A percentile compares a stretch with the other conserved stretches of the same genome.
Conservation (phyloP, 2,113 vertebrate species). For the Equus quagga region DNA sequence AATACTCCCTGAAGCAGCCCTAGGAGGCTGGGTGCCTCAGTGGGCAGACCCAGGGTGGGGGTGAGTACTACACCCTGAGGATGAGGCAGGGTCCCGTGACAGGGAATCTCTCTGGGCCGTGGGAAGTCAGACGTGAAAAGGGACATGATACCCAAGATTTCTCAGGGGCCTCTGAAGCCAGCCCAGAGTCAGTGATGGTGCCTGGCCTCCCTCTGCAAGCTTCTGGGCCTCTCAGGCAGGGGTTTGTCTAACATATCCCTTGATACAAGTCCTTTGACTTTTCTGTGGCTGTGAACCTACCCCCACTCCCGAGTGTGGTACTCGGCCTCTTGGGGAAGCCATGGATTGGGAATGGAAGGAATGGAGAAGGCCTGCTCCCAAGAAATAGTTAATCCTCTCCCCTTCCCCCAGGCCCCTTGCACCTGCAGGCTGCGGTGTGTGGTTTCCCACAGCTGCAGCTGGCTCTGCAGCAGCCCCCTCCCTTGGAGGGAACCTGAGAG, state of each 20-base stretch:
- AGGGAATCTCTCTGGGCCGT: neutral
- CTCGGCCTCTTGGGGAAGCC: neutral
- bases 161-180: neutral
- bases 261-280: neutral
- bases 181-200: neutral
- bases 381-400: slow-evolving; percentile 89
- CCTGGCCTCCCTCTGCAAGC: neutral
- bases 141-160: neutral
- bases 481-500: slow-evolving; percentile 76
- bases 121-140: neutral
- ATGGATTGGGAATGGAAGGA: neutral
- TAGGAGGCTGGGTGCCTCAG: neutral
- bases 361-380: slow-evolving; percentile 79
- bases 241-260: neutral
- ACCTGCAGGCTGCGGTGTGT: slow-evolving; percentile 90
- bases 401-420: slow-evolving; percentile 86
- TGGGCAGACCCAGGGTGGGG: neutral
- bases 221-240: neutral
- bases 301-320: no score
- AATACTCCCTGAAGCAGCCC: neutral
- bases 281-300: neutral
- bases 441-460: slow-evolving; percentile 91
- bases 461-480: slow-evolving; percentile 81
- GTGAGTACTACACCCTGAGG: neutral
- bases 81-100: neutral